Percentiles rank a stretch among this genome's conserved stretches.
phyloP scores from a whole-genome alignment of 2,888 invertebrate species.

The Thecophora atra region DNA sequence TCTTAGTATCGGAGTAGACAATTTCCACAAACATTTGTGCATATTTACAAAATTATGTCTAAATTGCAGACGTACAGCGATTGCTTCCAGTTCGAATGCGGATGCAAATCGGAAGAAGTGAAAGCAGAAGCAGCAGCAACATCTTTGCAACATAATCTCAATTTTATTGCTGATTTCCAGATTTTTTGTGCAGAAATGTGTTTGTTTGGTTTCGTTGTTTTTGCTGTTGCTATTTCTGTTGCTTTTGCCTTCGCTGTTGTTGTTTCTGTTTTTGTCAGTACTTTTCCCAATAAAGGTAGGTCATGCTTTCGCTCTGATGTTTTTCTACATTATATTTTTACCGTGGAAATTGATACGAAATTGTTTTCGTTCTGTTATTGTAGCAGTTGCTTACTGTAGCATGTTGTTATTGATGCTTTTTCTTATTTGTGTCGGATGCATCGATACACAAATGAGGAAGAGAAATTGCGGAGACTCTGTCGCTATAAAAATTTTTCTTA shows the following conservation, averaged over 20 bases:
- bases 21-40: neutral
- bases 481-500: neutral
- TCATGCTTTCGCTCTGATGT: constrained; percentile 35
- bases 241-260: no score
- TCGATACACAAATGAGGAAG: constrained; percentile 36
- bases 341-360: constrained; percentile 11
- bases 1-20: neutral
- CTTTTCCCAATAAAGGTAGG: constrained; percentile 36
- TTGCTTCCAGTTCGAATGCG: constrained; percentile 32
- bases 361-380: constrained; percentile 1
- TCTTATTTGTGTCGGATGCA: constrained; percentile 34
- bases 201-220: constrained; percentile 20
- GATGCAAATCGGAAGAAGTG: constrained; percentile 38
- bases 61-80: no score
- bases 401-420: constrained; percentile 18
- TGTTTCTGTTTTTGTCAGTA: constrained; percentile 27
- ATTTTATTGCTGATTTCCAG: constrained; percentile 25
- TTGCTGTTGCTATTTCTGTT: constrained; percentile 11
- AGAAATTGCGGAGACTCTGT: constrained; percentile 23
- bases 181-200: constrained; percentile 12
- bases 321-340: constrained; percentile 12
- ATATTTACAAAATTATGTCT: neutral
- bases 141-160: constrained; percentile 10
- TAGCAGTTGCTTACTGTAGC: constrained; percentile 18
- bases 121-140: constrained; percentile 23